phyloP scores from a whole-genome alignment of 2,888 invertebrate species.

The Acrobasis suavella region DNA sequence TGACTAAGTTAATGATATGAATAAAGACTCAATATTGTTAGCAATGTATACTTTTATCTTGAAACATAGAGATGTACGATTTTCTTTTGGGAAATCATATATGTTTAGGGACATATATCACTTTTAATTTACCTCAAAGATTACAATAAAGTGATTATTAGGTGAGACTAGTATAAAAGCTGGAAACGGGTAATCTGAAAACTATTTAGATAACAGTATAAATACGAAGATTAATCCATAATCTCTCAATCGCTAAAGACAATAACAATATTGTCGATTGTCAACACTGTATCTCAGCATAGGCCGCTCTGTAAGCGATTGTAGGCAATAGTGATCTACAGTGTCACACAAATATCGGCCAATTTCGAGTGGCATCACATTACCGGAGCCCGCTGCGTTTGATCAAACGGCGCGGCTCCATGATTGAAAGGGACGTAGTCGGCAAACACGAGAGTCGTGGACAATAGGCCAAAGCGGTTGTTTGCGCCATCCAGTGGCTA shows the following conservation, averaged over 20 bases:
- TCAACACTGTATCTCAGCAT: neutral
- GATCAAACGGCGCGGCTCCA: slow-evolving; percentile 53
- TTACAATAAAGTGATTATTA: no score
- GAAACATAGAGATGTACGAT: no score
- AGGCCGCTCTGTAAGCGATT: neutral
- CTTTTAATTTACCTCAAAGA: no score
- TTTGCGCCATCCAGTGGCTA: slow-evolving; percentile 55
- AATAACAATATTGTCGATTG: neutral
- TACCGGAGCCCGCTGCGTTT: slow-evolving; percentile 39
- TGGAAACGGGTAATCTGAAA: neutral
- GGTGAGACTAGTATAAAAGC: no score
- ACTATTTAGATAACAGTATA: neutral
- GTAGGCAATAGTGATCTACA: neutral
- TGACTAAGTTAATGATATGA: neutral
- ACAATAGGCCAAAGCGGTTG: slow-evolving; percentile 64
- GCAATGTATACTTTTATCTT: no score
- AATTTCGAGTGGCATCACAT: slow-evolving; percentile 43
- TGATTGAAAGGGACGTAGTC: slow-evolving; percentile 64
- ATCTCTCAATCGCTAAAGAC: slow-evolving; percentile 4
- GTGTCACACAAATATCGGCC: neutral
- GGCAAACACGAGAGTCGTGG: slow-evolving; percentile 60
- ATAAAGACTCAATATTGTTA: no score
- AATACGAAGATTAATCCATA: slow-evolving; percentile 2
- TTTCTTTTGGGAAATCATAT: no score
- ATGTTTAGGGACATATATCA: no score